Evolutionary conservation across 2,888 invertebrate genomes (phyloP), one percentile per base, ranked within the genome.

Genomic region (Microctonus aethiopoides): DNA sequence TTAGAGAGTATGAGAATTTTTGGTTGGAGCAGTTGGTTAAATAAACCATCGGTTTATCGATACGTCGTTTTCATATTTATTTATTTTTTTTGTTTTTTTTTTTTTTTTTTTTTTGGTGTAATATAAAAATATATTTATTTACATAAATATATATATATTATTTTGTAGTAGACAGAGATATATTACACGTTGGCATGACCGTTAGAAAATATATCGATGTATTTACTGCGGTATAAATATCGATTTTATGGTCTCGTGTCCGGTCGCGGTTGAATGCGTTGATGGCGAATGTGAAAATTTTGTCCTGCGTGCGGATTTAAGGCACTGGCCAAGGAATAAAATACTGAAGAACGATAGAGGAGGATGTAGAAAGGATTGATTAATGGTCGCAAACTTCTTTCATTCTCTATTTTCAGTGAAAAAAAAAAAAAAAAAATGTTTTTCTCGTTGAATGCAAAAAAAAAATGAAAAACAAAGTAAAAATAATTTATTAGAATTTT

Each of bases 141-240:
- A 36, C 11, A 36, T 36, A 36, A 5, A 36, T 36, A 36, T 36
- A 36, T 36, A 36, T 39, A 39, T 39, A 39, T 39, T 39, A 39
- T 39, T n/a, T n/a, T 5, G n/a, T 4, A 39, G 39, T 39, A 39
- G 39, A n/a, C 13, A n/a, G n/a, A n/a, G n/a, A n/a, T n/a, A n/a
- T n/a, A 3, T 3, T 39, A 39, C 39, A 1, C 39, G 39, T 39
- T 39, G n/a, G 41, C 39, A 65, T 57, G 65, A 65, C 65, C 57
- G 59, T 46, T 20, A 24, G 24, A 16, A 36, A 60, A 32, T 59
- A 67, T 67, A 67, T 51, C 60, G 67, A 60, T 60, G 46, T 67
- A 68, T 68, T 68, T 63, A 68, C 51, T 57, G 51, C 24, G 26
- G 34, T 46, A 68, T 68, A 68, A 68, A 68, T 68, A 63, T 51